Evolutionary conservation across 2,888 invertebrate genomes (phyloP).

Genomic region (Tetranychus piercei): DNA sequence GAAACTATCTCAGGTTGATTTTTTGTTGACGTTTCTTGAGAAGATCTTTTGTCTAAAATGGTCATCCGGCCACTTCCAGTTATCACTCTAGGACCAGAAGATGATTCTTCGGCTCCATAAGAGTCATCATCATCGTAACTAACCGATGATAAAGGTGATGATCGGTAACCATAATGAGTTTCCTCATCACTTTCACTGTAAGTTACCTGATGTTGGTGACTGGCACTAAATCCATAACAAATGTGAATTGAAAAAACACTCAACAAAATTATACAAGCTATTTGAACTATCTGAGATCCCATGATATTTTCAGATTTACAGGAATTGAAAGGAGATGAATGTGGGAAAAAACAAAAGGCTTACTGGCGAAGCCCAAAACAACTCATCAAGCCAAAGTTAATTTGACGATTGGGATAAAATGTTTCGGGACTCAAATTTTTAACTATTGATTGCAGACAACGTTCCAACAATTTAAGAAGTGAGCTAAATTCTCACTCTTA

Average conservation of each 20-base stretch:
- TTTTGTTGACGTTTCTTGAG: neutral
- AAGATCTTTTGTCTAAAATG: neutral
- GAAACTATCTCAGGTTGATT: neutral
- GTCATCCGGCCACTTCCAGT: neutral
- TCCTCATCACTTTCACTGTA: neutral
- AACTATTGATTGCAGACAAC: neutral
- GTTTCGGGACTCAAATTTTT: neutral
- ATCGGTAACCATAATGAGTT: neutral
- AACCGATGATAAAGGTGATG: neutral
- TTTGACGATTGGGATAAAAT: neutral
- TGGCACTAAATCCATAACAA: neutral
- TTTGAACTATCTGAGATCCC: neutral
- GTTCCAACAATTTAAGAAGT: neutral
- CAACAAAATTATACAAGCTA: neutral
- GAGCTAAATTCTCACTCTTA: conserved; percentile 3
- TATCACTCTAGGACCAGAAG: neutral
- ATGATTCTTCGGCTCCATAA: neutral
- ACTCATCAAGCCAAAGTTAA: neutral
- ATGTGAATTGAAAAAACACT: neutral
- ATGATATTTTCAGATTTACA: neutral
- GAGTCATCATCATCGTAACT: neutral
- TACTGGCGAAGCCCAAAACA: neutral
- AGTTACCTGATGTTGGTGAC: neutral
- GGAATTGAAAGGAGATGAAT: neutral
- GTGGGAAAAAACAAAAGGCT: neutral